These are phyloP conservation scores for Salarias fasciatus DNA, from an alignment of 2,797 vertebrate genomes.

Conservation along the genomic window DNA sequence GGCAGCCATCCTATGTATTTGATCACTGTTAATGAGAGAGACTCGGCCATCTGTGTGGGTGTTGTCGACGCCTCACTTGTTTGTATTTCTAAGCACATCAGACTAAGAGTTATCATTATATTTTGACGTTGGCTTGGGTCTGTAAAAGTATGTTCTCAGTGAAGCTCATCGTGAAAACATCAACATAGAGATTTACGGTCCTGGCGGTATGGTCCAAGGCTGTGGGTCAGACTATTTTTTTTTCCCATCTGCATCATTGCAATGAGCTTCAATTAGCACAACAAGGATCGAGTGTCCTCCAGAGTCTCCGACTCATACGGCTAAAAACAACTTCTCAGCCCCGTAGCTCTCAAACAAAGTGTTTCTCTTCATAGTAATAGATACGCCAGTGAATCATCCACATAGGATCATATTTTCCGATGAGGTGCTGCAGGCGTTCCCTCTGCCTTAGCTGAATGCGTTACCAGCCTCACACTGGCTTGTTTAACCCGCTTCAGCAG, in stretches of 20 bases:
- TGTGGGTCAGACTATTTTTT: slow-evolving; percentile 63
- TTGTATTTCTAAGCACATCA: slow-evolving; percentile 36
- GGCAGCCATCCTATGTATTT: not conserved
- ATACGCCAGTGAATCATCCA: slow-evolving; percentile 35
- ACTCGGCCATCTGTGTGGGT: slow-evolving; percentile 10
- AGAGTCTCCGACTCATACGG: slow-evolving; percentile 55
- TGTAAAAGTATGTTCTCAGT: slow-evolving; percentile 8
- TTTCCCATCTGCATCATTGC: slow-evolving; percentile 65
- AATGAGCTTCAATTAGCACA: slow-evolving; percentile 70
- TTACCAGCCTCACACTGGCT: slow-evolving; percentile 22
- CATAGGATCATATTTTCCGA: slow-evolving; percentile 25
- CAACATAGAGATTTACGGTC: slow-evolving; percentile 38
- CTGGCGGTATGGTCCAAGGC: slow-evolving; percentile 33
- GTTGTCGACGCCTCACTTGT: slow-evolving; percentile 36
- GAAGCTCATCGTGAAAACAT: slow-evolving; percentile 24
- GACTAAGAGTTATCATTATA: slow-evolving; percentile 34
- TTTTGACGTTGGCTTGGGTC: slow-evolving; percentile 28
- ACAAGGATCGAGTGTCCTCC: slow-evolving; percentile 66
- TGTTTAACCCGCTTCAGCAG: slow-evolving; percentile 48
- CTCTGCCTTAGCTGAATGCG: slow-evolving; percentile 20
- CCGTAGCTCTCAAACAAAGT: slow-evolving; percentile 36
- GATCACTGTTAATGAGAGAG: not conserved
- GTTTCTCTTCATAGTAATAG: slow-evolving; percentile 23
- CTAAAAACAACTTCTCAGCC: slow-evolving; percentile 60
- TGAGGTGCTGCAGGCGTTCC: slow-evolving; percentile 4